Evolutionary conservation across 64 coral and sea anemone genomes (phyloP), one percentile per base, ranked within the genome.

Genomic region (Cladopsammia gracilis): DNA sequence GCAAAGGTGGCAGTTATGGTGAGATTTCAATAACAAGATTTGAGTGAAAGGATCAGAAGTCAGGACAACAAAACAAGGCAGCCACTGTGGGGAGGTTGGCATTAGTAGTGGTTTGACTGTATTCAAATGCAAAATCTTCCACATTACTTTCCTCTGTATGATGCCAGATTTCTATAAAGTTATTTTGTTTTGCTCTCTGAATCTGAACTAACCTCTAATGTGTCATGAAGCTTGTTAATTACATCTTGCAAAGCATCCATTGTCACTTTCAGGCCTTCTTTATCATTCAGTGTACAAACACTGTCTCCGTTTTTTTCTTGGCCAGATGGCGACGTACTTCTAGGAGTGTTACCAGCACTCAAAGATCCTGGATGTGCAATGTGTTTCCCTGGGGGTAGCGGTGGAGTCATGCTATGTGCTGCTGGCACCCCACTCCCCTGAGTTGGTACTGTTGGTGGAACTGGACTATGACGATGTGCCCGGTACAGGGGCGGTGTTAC

Each of bases 221-320:
- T 95, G 75, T 91, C 57, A 48, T 94, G 86, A 49, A 86, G 90
- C 42, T 98, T 98, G 25, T 88, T 58, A 16, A 98, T 87, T 22
- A 98, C 96, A 94, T 94, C 96, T 70, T 98, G 87, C 44, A 98
- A 88, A 19, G 96, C 96, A 98, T 94, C 88, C 92, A 98, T 91
- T 14, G 96, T 98, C 78, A 90, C 78, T 58, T 98, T 94, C 7
- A 98, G 83, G 12, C 96, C 96, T 94, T 91, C 88, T 71, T 83
- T 83, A 62, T 98, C 88, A 88, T 88, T 80, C 77, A 98, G 19
- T 84, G 44, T 65, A 48, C 79, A 86, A 67, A 88, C 48, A 22
- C 24, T 16, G n/a, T 64, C 64, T 9, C 71, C 91, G 76, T 94
- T 91, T 68, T 66, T 76, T 15, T 88, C 87, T 51, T 89, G 77